Evolutionary conservation across 2,888 invertebrate species (phyloP), one percentile per base, ranked within the genome.

Genomic region (Heliconius cydno): DNA sequence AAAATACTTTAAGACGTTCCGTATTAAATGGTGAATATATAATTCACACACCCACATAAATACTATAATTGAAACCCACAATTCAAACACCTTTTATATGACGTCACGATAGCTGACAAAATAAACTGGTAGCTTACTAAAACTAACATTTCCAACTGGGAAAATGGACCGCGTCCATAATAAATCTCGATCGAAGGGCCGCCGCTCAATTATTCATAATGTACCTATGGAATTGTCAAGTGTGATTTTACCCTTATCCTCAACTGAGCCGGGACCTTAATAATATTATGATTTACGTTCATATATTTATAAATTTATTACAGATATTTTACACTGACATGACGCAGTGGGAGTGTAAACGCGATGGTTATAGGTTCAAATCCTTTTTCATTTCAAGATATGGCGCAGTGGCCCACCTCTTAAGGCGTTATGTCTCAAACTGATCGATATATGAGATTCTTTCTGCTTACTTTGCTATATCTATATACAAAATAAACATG

Each of bases 131-230:
- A 25, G 25, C 22, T 38, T 34, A 67, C 57, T 25, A 60, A 76
- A 67, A 34, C 63, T 25, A 46, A 71, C 60, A 71, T 66, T 72
- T 52, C 10, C 19, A 28, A 65, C 28, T 63, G 73, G 77, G 74
- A 74, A 81, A 75, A 77, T 75, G 65, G 66, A 71, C 73, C 71
- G 30, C 13, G 70, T 38, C 65, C 41, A 73, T 79, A 73, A 76
- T 80, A 76, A 81, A 79, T 76, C 67, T 74, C 34, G 38, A 72
- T 66, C 76, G 76, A 65, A 60, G 34, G 66, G 15, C 38, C 46
- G 60, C 60, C 22, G 67, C 57, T 60, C 72, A 79, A 73, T 68
- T 73, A 71, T 71, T 30, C 57, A 38, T 78, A 66, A 66, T 60
- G 34, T 73, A 13, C 52, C 34, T 30, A 38, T 12, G 72, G n/a